Percentiles rank a stretch among this genome's conserved stretches.
Evolutionary conservation across 2,888 invertebrate genomes (phyloP).

Genomic region (Apamea monoglypha): DNA sequence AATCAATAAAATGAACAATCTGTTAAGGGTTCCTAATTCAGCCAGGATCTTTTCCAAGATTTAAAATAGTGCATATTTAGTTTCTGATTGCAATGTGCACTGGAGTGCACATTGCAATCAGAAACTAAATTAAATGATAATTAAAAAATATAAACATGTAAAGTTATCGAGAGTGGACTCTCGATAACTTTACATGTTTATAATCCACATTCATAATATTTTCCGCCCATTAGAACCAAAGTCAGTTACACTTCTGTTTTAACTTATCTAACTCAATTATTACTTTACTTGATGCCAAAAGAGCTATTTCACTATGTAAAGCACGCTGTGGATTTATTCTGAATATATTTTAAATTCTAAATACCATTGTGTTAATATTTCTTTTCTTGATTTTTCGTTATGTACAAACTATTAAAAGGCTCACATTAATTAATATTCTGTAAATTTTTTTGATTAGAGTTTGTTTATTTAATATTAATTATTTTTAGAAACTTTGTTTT

Average conservation of each 20-base stretch:
- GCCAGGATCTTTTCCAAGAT: background rate
- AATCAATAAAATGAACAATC: background rate
- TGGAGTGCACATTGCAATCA: too few species aligned
- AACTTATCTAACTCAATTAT: background rate
- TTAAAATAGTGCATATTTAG: too few species aligned
- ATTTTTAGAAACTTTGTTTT: constrained; percentile 42
- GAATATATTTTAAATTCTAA: background rate
- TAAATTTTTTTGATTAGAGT: constrained; percentile 34
- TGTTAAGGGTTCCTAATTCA: too few species aligned
- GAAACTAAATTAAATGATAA: too few species aligned
- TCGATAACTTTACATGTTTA: background rate
- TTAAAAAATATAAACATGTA: too few species aligned
- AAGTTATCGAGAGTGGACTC: too few species aligned
- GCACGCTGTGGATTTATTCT: background rate
- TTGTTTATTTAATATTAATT: constrained; percentile 61
- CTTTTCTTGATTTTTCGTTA: constrained; percentile 28
- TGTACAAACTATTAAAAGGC: constrained; percentile 51
- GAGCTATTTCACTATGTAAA: background rate
- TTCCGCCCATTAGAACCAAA: background rate
- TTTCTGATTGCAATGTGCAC: background rate
- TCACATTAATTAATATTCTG: constrained; percentile 39
- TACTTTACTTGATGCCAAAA: constrained; percentile 28
- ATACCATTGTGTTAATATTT: constrained; percentile 20
- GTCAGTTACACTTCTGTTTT: background rate
- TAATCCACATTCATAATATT: background rate